Evolutionary conservation across 2,113 vertebrate species (phyloP).

Genomic region (Scatophagus argus): DNA sequence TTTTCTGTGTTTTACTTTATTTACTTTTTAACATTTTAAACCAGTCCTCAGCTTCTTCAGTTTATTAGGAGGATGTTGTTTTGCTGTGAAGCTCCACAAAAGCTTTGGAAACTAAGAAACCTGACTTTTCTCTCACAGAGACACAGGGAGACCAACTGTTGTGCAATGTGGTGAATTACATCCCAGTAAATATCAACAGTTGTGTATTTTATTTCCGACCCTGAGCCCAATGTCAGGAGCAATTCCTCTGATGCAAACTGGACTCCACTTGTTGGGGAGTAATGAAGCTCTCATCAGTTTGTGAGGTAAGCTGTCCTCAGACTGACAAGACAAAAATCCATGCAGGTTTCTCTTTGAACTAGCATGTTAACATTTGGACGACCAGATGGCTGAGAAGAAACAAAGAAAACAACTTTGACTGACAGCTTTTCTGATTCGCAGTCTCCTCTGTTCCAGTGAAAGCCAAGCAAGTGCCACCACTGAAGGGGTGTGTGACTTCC

Average conservation of each 20-base stretch:
- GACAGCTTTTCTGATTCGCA: neutral
- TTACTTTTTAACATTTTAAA: no score
- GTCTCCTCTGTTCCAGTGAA: no score
- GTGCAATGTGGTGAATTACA: neutral
- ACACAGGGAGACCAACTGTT: neutral
- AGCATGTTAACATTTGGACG: neutral
- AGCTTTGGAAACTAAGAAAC: no score
- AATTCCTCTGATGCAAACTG: neutral
- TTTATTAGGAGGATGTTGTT: no score
- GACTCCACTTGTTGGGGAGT: neutral
- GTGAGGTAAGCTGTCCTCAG: neutral
- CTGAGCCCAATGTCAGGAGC: neutral
- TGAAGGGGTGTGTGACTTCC: no score
- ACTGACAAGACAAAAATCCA: neutral
- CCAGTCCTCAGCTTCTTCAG: no score
- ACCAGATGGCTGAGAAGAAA: slow-evolving; percentile 12
- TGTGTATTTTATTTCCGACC: neutral
- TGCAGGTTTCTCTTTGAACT: neutral
- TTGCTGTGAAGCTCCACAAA: no score
- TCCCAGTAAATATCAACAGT: neutral
- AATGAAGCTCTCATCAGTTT: neutral
- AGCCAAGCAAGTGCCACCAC: no score
- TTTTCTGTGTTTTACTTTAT: no score
- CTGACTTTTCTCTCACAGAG: neutral
- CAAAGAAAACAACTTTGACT: neutral